Evolutionary conservation across 2,797 vertebrate genomes (phyloP), one percentile per base, ranked within the genome.

Genomic region (Oreonectes daqikongensis): DNA sequence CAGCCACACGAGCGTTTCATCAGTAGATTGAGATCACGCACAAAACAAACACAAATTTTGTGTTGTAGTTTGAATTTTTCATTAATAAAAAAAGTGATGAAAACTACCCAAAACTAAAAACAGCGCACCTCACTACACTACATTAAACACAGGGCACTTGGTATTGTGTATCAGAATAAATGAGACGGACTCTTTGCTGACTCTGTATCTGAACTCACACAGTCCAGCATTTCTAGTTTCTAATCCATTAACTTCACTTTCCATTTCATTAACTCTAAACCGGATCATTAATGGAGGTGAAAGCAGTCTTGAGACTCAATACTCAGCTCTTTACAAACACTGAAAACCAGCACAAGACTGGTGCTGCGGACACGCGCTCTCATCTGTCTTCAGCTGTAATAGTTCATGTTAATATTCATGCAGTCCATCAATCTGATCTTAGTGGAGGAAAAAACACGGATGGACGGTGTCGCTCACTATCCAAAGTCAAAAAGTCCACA

Each of bases 251-350:
- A 53, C 17, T 20, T 26, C 14, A 0, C 32, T 20, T 28, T 65
- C 32, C 28, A 28, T 53, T 55, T 74, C 60, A 74, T 74, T 74
- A 65, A 52, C 46, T 74, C 22, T 53, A 35, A 53, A 53, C 22
- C 4, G 0, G 46, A 74, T 65, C 72, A 74, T 53, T 65, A 74
- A 38, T n/a, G 60, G 10, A 26, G 20, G 28, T 26, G 28, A 61
- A 73, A n/a, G 71, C 70, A 72, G 70, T 18, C 30, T 44, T 63
- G 59, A 64, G 48, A 30, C 60, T 64, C 59, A 14, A 28, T 52
- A 4, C 24, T 57, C 72, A 22, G 71, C 60, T 38, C 57, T 64
- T 26, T 5, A 59, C 53, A 30, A 30, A 71, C 53, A 48, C 26
- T 4, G 10, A 71, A 2, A 9, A 5, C 24, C 53, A 9, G 14